Evolutionary conservation across 2,888 invertebrate species (phyloP), one percentile per base, ranked within the genome.

Genomic region (Limnephilus lunatus): DNA sequence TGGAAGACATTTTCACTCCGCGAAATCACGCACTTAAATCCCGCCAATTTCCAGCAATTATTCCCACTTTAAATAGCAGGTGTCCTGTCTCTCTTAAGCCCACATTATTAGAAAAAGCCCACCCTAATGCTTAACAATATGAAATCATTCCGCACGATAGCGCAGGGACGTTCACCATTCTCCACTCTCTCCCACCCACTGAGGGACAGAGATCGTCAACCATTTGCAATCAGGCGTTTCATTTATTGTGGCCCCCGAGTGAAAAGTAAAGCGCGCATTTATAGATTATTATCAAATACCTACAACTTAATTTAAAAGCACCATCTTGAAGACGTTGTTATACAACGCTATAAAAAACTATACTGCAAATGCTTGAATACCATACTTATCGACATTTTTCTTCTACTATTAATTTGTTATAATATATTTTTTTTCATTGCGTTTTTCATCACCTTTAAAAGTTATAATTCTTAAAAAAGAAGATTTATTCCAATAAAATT

Each of bases 81-180:
- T 90, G 82, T 90, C 82, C 48, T 90, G 53, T 83, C 90, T 81
- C 32, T 83, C 90, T 90, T 82, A 83, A 53, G 48, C 90, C 53
- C n/a, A 82, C 90, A 90, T 83, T 83, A 83, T 83, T 83, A 35
- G 83, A 83, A 83, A 83, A 83, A 83, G 83, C 83, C 83, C 83
- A 35, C 83, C 83, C 83, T 83, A 83, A 82, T 83, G 53, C 68
- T 83, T 89, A 44, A 89, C 91, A 91, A 89, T 91, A 89, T 92
- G 83, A 90, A 86, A 92, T 90, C 85, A 86, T 90, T 92, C 39
- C 85, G 92, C 89, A 91, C 82, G 93, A 92, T 93, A 88, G 93
- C 92, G 88, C 48, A 81, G 81, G 68, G 85, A 30, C 39, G 14
- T 48, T 30, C 53, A 83, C 90, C 68, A 68, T n/a, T 68, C 68